These are phyloP conservation scores for Neodon shergylaensis DNA, from an alignment of 2,113 vertebrate species.

Conservation along the genomic window DNA sequence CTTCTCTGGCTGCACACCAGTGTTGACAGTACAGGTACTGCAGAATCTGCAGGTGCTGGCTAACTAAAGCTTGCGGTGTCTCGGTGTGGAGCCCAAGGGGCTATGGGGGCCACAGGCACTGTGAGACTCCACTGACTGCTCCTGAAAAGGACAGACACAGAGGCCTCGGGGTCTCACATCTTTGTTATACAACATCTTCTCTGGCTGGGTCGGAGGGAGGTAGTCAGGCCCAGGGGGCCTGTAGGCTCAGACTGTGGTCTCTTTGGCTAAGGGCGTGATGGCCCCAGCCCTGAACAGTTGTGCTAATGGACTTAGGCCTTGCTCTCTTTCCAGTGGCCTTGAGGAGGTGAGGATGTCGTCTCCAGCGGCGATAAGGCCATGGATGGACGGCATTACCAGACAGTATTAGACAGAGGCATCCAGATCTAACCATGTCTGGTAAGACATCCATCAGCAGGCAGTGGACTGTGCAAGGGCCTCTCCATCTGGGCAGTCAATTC, in stretches of 20 bases:
- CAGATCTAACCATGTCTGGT: slow-evolving; percentile 99
- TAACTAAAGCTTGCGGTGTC: not conserved
- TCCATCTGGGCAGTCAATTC: not conserved
- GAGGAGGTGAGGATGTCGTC: not conserved
- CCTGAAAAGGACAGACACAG: not conserved
- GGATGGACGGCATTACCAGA: slow-evolving; percentile 99
- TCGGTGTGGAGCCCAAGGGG: not conserved
- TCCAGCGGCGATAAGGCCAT: slow-evolving; percentile 81
- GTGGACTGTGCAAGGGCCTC: not conserved
- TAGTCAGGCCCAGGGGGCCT: rapidly evolving
- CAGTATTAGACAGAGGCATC: slow-evolving; percentile 97
- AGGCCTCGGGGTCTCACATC: rapidly evolving
- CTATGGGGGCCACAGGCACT: not conserved
- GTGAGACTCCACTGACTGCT: not conserved
- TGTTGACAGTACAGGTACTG: not conserved
- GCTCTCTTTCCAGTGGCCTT: not conserved
- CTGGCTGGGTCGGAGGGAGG: not conserved
- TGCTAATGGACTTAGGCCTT: not conserved
- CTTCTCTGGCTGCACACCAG: not conserved
- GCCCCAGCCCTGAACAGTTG: not conserved
- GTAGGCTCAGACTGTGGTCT: not conserved
- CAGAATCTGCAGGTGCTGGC: not conserved
- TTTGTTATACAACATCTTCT: not conserved
- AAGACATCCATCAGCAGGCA: slow-evolving; percentile 95
- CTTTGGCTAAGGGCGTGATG: not conserved